These are phyloP conservation scores for Alloscopus bannaensis DNA, from an alignment of 2,888 invertebrate species.

Conservation along the genomic window DNA sequence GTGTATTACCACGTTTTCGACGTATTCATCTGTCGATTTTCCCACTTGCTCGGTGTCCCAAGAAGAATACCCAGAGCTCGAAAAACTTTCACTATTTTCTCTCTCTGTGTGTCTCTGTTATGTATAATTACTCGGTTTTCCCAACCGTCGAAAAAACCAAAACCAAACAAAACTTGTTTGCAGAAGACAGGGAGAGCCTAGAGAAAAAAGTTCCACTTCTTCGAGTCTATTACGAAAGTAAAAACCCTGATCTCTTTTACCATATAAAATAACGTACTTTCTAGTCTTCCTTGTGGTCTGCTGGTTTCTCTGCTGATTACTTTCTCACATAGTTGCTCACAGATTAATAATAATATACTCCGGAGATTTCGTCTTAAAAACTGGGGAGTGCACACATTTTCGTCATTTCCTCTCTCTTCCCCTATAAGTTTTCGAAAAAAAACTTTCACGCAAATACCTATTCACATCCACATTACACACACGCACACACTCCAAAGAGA, in stretches of 20 bases:
- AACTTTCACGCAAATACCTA: conserved; percentile 25
- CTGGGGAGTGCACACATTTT: conserved; percentile 11
- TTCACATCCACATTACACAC: too few relatives aligned
- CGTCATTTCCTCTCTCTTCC: conserved; percentile 1
- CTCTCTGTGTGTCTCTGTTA: conserved; percentile 10
- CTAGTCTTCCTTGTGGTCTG: conserved; percentile 22
- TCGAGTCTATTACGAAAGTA: conserved; percentile 22
- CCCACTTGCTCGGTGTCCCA: background rate
- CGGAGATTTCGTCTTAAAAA: conserved; percentile 13
- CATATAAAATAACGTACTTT: too few relatives aligned
- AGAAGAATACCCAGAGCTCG: background rate
- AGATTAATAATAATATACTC: conserved; percentile 54
- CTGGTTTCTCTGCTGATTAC: conserved; percentile 46
- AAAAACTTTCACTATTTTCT: background rate
- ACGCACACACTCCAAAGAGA: too few relatives aligned
- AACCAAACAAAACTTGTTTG: conserved; percentile 36
- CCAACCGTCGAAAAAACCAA: conserved; percentile 25
- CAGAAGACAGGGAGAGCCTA: background rate
- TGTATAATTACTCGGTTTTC: conserved; percentile 39
- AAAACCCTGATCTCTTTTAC: too few relatives aligned
- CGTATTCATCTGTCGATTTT: conserved; percentile 41
- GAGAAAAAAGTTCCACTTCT: conserved; percentile 17
- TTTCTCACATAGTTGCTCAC: conserved; percentile 35
- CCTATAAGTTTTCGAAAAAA: conserved; percentile 20
- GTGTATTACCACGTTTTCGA: background rate